Conservation (phyloP, 1,140 invertebrate genomes). For the Doryteuthis pealeii region DNA sequence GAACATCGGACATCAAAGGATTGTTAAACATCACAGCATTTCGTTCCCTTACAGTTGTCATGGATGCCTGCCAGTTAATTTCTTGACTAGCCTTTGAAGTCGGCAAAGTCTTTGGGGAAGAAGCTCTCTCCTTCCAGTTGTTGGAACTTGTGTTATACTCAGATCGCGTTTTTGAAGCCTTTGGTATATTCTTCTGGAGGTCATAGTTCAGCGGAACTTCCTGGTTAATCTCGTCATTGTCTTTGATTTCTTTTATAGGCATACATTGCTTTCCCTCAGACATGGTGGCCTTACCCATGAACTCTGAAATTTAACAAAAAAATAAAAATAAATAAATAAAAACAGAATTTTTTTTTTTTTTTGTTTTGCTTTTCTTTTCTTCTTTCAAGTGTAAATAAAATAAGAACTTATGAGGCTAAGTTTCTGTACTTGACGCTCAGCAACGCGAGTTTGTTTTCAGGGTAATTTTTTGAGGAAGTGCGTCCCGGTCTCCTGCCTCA, state of each 20-base stretch:
- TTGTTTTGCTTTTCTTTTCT: no score
- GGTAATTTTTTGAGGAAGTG: no score
- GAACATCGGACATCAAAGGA: slow-evolving; percentile 77
- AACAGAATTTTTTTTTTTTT: no score
- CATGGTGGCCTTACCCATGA: neutral
- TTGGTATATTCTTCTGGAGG: slow-evolving; percentile 17
- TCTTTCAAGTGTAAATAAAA: no score
- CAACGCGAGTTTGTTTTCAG: no score
- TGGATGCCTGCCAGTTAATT: slow-evolving; percentile 65
- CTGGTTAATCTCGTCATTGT: slow-evolving; percentile 55
- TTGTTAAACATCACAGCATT: slow-evolving; percentile 80
- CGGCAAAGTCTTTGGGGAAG: slow-evolving; percentile 29
- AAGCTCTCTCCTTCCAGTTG: slow-evolving; percentile 25
- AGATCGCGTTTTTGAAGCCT: slow-evolving; percentile 23
- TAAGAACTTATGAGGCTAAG: no score
- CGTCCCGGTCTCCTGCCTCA: no score
- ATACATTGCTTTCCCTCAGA: neutral
- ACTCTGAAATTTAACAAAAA: slow-evolving; percentile 2
- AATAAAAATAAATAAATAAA: no score
- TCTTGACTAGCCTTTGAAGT: slow-evolving; percentile 68
- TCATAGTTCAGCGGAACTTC: slow-evolving; percentile 55
- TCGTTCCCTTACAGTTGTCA: slow-evolving; percentile 73
- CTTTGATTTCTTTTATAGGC: slow-evolving; percentile 22
- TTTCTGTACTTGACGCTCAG: no score
- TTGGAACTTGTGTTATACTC: slow-evolving; percentile 24